Base-by-base conservation (phyloP, 2,797 vertebrate species). In the Scyliorhinus canicula region DNA sequence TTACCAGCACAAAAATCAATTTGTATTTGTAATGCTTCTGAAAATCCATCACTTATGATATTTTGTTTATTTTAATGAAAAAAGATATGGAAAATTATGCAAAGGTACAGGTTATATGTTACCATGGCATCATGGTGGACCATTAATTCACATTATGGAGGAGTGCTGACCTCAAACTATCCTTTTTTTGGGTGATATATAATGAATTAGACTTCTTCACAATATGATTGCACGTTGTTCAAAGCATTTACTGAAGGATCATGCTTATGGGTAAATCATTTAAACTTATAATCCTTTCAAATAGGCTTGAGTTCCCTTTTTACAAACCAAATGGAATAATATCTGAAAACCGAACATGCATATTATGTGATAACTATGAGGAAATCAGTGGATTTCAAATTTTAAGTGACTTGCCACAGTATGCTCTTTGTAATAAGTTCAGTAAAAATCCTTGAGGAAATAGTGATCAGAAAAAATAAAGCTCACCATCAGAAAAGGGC, bases 321-420 rank as follows among this genome's bases (percentile, higher is more conserved):
- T 60, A 57, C 55, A 57, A 90, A 90, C 16, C n/a, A 60, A 21
- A 28, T 91, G 21, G 60, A 63, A 63, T 44, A 63, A 65, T 24
- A 91, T 65, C n/a, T 44, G 57, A 91, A 91, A n/a, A 57, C 26
- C 65, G n/a, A 91, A 91, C 88, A 44, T 91, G 57, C 88, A 63
- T 24, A 91, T 19, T 44, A 44, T 91, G 88, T 44, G 31, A 57
- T 88, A 35, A 88, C 31, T 88, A 16, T n/a, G 44, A 40, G 40
- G 60, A 65, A 91, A 44, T 65, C 60, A 44, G 44, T 63, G 24
- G n/a, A 91, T 65, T 65, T 60, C 21, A 91, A 63, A 91, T 91
- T 91, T 91, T 91, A 7, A 24, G 21, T 91, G 57, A 91, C 7
- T 63, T 91, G 60, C 26, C 24, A 90, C 55, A n/a, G 55, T 40